Evolutionary conservation across 2,797 vertebrate species (phyloP).

Genomic region (Spinibarbus caldwelli): DNA sequence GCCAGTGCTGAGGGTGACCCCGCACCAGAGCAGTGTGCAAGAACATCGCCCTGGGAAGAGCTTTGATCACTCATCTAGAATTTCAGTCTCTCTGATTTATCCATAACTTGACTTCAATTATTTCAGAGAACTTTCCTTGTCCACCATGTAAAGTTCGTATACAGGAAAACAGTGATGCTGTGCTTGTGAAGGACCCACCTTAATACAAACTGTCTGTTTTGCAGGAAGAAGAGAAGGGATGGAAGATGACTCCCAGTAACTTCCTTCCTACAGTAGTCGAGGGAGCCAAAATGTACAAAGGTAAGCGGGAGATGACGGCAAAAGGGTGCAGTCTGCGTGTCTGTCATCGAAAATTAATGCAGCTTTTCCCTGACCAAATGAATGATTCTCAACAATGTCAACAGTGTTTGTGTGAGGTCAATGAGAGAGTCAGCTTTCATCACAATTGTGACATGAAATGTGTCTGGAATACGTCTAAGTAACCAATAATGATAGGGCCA

Average conservation of each 20-base stretch:
- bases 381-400: slow-evolving; percentile 32
- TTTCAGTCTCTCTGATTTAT: slow-evolving; percentile 27
- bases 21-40: background rate
- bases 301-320: slow-evolving; percentile 67
- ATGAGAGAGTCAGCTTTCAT: slow-evolving; percentile 4
- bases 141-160: background rate
- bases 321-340: slow-evolving; percentile 16
- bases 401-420: slow-evolving; percentile 35
- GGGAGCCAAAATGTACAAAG: slow-evolving; percentile 78
- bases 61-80: slow-evolving; percentile 53
- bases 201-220: slow-evolving; percentile 39
- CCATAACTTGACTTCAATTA: slow-evolving; percentile 37
- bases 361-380: slow-evolving; percentile 22
- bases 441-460: slow-evolving; percentile 31
- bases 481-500: slow-evolving; percentile 47
- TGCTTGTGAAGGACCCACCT: background rate
- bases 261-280: slow-evolving; percentile 79
- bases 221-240: slow-evolving; percentile 77
- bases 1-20: slow-evolving; percentile 23
- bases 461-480: slow-evolving; percentile 45
- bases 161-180: slow-evolving; percentile 9
- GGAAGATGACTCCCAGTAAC: slow-evolving; percentile 83
- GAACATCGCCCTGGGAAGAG: slow-evolving; percentile 3
- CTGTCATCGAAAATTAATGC: slow-evolving; percentile 14
- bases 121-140: slow-evolving; percentile 35